phyloP scores from a whole-genome alignment of 2,888 invertebrate species.

The Coleophora flavipennella region DNA sequence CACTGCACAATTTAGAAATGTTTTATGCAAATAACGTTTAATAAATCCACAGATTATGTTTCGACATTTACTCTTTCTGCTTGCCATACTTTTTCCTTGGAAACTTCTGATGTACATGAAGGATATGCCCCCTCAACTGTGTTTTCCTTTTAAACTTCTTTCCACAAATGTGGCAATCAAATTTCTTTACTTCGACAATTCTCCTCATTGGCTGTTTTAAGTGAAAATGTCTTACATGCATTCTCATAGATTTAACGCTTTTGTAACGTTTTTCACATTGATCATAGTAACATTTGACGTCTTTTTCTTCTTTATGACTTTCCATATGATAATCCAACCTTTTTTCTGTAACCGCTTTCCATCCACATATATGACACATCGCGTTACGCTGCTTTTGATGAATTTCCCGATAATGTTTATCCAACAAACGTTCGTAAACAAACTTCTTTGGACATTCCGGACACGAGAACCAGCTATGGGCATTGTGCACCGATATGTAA shows the following conservation, averaged over 20 bases:
- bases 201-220: conserved; percentile 1
- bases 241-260: conserved; percentile 14
- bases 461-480: conserved; percentile 20
- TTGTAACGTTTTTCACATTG: conserved; percentile 16
- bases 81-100: no score
- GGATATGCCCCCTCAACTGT: conserved; percentile 23
- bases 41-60: no score
- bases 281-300: conserved; percentile 5
- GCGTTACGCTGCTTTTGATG: conserved; percentile 30
- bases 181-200: background rate
- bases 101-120: no score
- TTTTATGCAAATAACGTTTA: no score
- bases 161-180: conserved; percentile 1
- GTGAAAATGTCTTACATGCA: conserved; percentile 16
- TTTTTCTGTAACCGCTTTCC: conserved; percentile 14
- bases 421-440: conserved; percentile 21
- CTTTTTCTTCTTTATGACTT: conserved; percentile 15
- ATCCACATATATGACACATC: conserved; percentile 43
- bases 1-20: no score
- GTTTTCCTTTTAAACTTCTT: conserved; percentile 20
- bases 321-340: conserved; percentile 20
- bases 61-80: no score
- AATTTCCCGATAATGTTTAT: conserved; percentile 23
- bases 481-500: conserved; percentile 20
- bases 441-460: conserved; percentile 25